Percentiles rank a stretch among this genome's conserved stretches.
phyloP scores from a whole-genome alignment of 2,113 vertebrate genomes.

The Philantomba maxwellii region DNA sequence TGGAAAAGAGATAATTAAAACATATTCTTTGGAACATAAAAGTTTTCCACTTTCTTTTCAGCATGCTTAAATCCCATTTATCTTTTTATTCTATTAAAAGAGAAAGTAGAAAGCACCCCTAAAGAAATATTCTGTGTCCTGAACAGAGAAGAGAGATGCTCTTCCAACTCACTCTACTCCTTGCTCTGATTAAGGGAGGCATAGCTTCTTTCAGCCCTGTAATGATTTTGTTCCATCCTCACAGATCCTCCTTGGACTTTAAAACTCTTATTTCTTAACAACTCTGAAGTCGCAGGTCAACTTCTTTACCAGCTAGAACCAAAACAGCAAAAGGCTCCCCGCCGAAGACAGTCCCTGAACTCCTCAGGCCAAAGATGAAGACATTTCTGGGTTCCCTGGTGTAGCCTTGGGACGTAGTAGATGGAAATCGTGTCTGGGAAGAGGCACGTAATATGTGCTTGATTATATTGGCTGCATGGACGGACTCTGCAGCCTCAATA shows the following conservation, averaged over 20 bases:
- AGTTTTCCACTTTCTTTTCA: neutral
- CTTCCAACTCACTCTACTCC: neutral
- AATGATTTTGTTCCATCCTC: neutral
- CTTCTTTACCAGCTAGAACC: neutral
- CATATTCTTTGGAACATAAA: neutral
- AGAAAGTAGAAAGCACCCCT: neutral
- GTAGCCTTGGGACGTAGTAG: neutral
- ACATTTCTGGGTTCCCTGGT: neutral
- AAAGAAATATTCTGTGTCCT: neutral
- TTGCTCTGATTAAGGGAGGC: neutral
- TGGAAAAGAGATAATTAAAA: constrained; percentile 6
- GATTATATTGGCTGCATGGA: neutral
- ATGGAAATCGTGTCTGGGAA: neutral
- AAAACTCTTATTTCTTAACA: neutral
- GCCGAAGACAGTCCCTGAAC: neutral
- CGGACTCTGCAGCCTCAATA: neutral
- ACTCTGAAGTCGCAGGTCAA: neutral
- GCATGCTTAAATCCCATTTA: neutral
- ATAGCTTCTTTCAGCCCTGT: neutral
- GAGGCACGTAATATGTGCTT: neutral
- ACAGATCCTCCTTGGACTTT: neutral
- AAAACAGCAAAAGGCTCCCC: neutral
- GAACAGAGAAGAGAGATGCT: neutral
- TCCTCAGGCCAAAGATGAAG: neutral
- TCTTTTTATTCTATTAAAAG: neutral